Evolutionary conservation across 2,113 vertebrate species (phyloP).

Genomic region (Sialia sialis): DNA sequence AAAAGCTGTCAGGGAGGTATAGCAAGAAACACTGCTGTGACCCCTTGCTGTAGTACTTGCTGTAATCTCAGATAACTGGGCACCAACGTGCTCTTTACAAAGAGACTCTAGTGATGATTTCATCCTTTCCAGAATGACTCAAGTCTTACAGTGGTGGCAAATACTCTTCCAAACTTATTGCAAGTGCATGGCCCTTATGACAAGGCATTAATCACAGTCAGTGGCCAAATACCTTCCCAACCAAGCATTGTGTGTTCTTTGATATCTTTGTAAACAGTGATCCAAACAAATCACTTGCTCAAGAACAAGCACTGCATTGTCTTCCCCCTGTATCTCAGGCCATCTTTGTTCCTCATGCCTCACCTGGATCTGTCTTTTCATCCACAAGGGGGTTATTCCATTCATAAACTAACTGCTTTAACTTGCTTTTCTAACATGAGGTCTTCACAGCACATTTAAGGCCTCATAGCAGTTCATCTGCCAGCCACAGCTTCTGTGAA

Average conservation of each 20-base stretch:
- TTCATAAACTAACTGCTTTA: not conserved
- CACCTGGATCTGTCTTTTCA: not conserved
- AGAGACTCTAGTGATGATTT: not conserved
- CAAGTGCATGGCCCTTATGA: not conserved
- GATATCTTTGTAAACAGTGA: not conserved
- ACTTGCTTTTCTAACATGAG: not conserved
- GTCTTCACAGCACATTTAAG: not conserved
- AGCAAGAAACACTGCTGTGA: not conserved
- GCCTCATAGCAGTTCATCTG: not conserved
- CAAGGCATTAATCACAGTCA: not conserved
- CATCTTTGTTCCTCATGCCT: not conserved
- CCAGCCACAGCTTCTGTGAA: not conserved
- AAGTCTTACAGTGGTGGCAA: not conserved
- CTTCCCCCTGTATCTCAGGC: not conserved
- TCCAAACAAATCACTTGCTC: not conserved
- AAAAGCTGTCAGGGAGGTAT: not conserved
- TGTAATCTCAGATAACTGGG: not conserved
- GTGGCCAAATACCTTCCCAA: not conserved
- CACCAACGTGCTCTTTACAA: not conserved
- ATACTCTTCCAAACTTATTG: not conserved
- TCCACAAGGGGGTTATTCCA: not conserved
- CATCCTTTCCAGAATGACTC: not conserved
- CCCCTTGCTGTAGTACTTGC: not conserved
- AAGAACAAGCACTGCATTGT: not conserved
- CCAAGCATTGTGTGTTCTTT: not conserved